These are phyloP conservation scores for Mythimna ferrago DNA, from an alignment of 2,888 invertebrate species.

Conservation along the genomic window DNA sequence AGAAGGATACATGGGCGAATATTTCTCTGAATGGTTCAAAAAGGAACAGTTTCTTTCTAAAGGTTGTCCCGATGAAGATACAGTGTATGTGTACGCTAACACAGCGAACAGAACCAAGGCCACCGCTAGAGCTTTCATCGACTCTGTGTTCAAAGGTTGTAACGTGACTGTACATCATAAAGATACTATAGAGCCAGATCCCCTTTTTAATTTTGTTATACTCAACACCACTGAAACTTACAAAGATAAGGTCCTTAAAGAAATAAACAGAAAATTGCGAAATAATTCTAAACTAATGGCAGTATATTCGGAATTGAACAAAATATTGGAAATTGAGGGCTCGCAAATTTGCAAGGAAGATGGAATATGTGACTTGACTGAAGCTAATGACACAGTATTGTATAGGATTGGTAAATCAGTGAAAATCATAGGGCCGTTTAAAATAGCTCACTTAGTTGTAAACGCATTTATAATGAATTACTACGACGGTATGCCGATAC, in stretches of 20 bases:
- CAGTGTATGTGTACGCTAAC: conserved; percentile 48
- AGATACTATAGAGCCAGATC: conserved; percentile 31
- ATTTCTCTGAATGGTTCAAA: conserved; percentile 55
- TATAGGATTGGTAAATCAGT: conserved; percentile 20
- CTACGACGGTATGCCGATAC: conserved; percentile 46
- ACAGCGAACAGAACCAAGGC: conserved; percentile 30
- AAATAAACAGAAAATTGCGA: conserved; percentile 29
- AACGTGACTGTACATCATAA: conserved; percentile 37
- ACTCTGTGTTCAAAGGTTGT: conserved; percentile 36
- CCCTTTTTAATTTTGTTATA: conserved; percentile 36
- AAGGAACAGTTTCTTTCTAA: conserved; percentile 40
- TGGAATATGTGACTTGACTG: conserved; percentile 53
- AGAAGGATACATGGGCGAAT: conserved; percentile 57
- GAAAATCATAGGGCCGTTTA: conserved; percentile 13
- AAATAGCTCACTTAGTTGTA: conserved; percentile 8
- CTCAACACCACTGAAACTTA: conserved; percentile 41
- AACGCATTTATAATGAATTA: conserved; percentile 53
- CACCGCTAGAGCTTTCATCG: conserved; percentile 44
- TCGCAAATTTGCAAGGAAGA: conserved; percentile 52
- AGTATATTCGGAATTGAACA: conserved; percentile 40
- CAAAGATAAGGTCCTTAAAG: conserved; percentile 26
- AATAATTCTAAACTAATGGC: conserved; percentile 1
- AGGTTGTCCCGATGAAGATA: conserved; percentile 44
- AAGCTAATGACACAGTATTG: conserved; percentile 20
- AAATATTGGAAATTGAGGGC: conserved; percentile 47